Base-by-base conservation (phyloP, 2,888 invertebrate species). In the Allophyes oxyacanthae region DNA sequence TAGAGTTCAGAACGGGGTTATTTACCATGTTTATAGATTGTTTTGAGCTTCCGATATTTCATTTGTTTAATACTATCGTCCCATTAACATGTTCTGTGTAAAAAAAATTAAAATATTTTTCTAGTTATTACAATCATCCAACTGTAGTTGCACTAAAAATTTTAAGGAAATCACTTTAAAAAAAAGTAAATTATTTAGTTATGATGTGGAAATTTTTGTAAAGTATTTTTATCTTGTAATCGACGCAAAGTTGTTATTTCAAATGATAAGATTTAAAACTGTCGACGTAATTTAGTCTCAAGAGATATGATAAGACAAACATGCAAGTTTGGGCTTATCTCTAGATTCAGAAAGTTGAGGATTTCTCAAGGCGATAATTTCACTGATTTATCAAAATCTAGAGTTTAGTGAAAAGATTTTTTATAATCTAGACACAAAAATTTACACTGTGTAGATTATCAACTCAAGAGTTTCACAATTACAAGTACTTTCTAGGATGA, bases 211-310 rank as follows among this genome's bases (percentile, higher is more conserved):
- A 67, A 64, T 62, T 64, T 57, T 43, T 14, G 26, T 50, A 32
- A 32, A 46, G 25, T 41, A 38, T 69, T 60, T 59, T 67, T 64
- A 71, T 58, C 56, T 52, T 34, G n/a, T 51, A 72, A 73, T 73
- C 67, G 69, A 62, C 43, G 50, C 41, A 48, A 41, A 48, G 46
- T n/a, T 67, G 67, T 76, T 64, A 57, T 64, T 67, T 63, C 48
- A 51, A 26, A 37, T 28, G 75, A 78, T 75, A 77, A 78, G 75
- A 78, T 72, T 66, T 64, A 53, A 50, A 46, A 28, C 20, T 2
- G 13, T 25, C 49, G 48, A 60, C 62, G 60, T 66, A 72, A 65
- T 68, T 68, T 60, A 68, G 43, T 60, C n/a, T 56, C 34, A 55
- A 48, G 13, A 53, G 54, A 62, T 59, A 68, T 38, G 57, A 64